Evolutionary conservation across 2,888 invertebrate species (phyloP).

Genomic region (Hyppa rectilinea): DNA sequence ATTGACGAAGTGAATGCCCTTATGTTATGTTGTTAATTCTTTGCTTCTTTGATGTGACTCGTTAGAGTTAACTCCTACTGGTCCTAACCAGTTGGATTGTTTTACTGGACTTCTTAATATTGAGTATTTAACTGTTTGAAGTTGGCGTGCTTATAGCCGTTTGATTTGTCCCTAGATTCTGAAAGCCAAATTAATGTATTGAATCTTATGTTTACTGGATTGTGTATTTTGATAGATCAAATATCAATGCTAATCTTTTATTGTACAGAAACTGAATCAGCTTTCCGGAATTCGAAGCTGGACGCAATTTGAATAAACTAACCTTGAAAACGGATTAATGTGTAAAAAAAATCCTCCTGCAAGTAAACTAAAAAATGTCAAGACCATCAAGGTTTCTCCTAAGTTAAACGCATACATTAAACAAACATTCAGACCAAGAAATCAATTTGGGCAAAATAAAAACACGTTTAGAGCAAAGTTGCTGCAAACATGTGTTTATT

Average conservation of each 20-base stretch:
- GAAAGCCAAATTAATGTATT: neutral
- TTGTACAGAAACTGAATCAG: neutral
- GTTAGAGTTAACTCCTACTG: constrained; percentile 21
- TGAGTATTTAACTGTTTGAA: neutral
- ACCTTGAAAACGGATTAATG: no score
- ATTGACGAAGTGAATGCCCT: constrained; percentile 73
- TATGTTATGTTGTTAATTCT: constrained; percentile 53
- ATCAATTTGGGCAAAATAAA: constrained; percentile 45
- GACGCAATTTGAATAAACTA: no score
- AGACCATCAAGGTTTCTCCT: neutral
- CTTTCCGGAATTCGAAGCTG: no score
- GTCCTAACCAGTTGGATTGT: constrained; percentile 18
- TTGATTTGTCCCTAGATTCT: neutral
- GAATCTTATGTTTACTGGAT: no score
- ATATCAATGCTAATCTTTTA: no score
- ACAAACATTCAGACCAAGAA: constrained; percentile 57
- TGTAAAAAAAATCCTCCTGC: no score
- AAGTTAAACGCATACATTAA: constrained; percentile 38
- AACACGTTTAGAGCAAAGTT: constrained; percentile 38
- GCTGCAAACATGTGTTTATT: constrained; percentile 55
- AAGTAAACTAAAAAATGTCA: neutral
- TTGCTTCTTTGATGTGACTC: constrained; percentile 14
- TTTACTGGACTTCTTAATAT: constrained; percentile 3
- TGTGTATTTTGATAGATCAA: no score
- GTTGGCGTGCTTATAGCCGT: neutral